Evolutionary conservation across 2,113 vertebrate genomes (phyloP).

Genomic region (Geococcyx californianus): DNA sequence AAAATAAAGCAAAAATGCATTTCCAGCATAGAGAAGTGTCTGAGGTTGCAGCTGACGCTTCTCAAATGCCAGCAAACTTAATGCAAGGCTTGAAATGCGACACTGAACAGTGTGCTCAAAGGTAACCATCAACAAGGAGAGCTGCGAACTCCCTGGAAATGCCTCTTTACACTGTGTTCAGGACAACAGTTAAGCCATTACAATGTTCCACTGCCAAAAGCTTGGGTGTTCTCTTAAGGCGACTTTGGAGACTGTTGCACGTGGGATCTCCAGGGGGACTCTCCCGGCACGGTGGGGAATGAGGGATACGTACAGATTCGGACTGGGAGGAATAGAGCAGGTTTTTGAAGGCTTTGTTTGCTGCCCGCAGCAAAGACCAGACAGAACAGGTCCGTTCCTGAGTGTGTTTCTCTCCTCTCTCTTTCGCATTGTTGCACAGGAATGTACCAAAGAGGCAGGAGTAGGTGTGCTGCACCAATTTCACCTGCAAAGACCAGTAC

Average conservation of each 20-base stretch:
- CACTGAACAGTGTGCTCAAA: background rate
- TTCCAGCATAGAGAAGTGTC: background rate
- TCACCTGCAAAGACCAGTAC: slow-evolving; percentile 80
- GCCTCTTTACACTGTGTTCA: background rate
- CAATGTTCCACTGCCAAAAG: background rate
- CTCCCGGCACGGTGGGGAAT: background rate
- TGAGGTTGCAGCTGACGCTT: background rate
- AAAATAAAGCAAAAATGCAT: background rate
- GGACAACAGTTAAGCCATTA: rapidly evolving
- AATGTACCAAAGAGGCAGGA: slow-evolving; percentile 99
- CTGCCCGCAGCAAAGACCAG: slow-evolving; percentile 94
- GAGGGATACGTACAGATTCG: slow-evolving; percentile 85
- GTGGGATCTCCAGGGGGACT: background rate
- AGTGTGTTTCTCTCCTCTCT: slow-evolving; percentile 90
- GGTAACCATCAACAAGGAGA: background rate
- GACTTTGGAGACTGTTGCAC: rapidly evolving
- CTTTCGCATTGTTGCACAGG: slow-evolving; percentile 97
- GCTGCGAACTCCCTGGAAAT: background rate
- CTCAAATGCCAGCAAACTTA: background rate
- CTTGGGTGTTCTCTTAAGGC: background rate
- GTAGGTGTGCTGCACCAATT: slow-evolving; percentile 97
- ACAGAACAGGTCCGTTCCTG: slow-evolving; percentile 95
- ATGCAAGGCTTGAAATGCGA: background rate
- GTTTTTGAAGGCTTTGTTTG: slow-evolving; percentile 93
- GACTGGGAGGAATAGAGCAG: slow-evolving; percentile 96